Conservation (phyloP, 1,140 invertebrate species). For the Lasioglossum albipes region DNA sequence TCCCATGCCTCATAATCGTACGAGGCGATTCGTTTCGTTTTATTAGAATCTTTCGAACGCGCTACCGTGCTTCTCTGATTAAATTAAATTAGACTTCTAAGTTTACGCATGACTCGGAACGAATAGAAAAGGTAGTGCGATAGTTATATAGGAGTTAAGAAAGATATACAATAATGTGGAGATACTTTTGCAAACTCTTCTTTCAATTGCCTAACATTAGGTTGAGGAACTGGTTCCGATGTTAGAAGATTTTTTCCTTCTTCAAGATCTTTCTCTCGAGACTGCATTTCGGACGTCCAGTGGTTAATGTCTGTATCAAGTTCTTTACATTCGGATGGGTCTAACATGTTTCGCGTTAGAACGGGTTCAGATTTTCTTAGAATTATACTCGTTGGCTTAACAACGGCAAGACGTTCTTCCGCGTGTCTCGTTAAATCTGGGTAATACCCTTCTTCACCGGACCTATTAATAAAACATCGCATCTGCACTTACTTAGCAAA, state of each 20-base stretch:
- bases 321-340: conserved; percentile 70
- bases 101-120: neutral
- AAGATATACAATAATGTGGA: neutral
- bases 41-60: conserved; percentile 17
- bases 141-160: neutral
- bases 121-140: neutral
- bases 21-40: conserved; percentile 74
- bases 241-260: conserved; percentile 59
- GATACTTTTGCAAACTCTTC: conserved; percentile 23
- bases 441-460: conserved; percentile 85
- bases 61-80: conserved; percentile 14
- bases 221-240: conserved; percentile 42
- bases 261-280: conserved; percentile 73
- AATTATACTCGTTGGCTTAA: conserved; percentile 81
- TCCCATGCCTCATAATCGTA: conserved; percentile 86
- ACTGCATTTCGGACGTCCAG: conserved; percentile 79
- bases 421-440: conserved; percentile 82
- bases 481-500: neutral
- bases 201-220: conserved; percentile 65
- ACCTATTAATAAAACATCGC: conserved; percentile 69
- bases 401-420: conserved; percentile 79
- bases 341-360: conserved; percentile 74
- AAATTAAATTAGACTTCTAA: neutral
- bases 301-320: conserved; percentile 78
- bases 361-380: conserved; percentile 79